These are phyloP conservation scores for Noctilio leporinus DNA, from an alignment of 2,113 vertebrate species.

Conservation along the genomic window DNA sequence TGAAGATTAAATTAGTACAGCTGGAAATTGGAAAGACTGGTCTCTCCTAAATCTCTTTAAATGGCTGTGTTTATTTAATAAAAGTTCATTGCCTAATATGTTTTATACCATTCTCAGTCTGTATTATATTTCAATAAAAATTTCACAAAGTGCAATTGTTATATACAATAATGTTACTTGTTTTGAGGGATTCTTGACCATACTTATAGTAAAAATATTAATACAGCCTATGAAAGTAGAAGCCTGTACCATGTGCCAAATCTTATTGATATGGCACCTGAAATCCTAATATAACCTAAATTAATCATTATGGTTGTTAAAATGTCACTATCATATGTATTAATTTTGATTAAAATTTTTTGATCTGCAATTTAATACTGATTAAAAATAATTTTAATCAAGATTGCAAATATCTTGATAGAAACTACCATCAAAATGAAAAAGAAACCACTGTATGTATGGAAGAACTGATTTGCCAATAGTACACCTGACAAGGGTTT, in stretches of 20 bases:
- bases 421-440: too few relatives aligned
- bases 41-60: background rate
- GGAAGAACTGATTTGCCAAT: too few relatives aligned
- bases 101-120: background rate
- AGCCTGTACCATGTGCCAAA: too few relatives aligned
- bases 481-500: too few relatives aligned
- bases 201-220: background rate
- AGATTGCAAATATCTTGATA: background rate
- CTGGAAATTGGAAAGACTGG: background rate
- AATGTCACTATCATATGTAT: background rate
- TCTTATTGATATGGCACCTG: too few relatives aligned
- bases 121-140: background rate
- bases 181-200: background rate
- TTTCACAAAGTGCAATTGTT: background rate
- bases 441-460: too few relatives aligned
- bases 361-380: background rate
- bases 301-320: background rate
- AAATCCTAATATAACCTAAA: background rate
- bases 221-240: too few relatives aligned
- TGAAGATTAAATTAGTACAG: background rate
- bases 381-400: conserved; percentile 1
- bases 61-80: background rate
- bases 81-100: background rate
- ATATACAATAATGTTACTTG: background rate
- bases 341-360: background rate